phyloP scores from a whole-genome alignment of 1,140 invertebrate species.

The Pomacea maculata region DNA sequence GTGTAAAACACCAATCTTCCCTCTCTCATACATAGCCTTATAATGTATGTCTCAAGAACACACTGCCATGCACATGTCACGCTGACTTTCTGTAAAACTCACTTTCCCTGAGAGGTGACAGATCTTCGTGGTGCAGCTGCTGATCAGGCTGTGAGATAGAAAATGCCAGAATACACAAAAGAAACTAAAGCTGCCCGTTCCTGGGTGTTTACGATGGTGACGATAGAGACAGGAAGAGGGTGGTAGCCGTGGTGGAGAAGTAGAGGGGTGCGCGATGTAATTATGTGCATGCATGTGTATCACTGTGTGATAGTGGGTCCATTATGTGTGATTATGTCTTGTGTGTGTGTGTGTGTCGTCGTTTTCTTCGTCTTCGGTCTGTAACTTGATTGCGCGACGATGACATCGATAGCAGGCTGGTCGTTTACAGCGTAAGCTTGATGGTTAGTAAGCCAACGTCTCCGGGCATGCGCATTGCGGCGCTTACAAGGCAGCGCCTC shows the following conservation, averaged over 20 bases:
- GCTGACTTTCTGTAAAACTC: too few species aligned
- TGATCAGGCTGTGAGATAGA: background rate
- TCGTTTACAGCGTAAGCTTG: background rate
- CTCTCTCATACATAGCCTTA: too few species aligned
- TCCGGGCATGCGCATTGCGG: background rate
- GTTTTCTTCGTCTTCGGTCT: background rate
- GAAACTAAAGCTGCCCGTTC: background rate
- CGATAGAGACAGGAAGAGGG: background rate
- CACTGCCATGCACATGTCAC: too few species aligned
- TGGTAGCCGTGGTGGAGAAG: background rate
- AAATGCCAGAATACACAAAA: background rate
- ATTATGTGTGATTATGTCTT: background rate
- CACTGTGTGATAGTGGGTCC: background rate
- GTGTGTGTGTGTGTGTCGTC: background rate
- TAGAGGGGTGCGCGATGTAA: background rate
- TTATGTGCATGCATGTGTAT: background rate
- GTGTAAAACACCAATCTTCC: too few species aligned
- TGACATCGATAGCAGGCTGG: background rate
- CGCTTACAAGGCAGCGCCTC: too few species aligned
- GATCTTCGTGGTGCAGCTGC: too few species aligned
- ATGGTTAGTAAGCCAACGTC: background rate
- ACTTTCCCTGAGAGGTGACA: too few species aligned
- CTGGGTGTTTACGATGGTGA: background rate
- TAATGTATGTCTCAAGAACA: too few species aligned
- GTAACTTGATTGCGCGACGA: background rate